Evolutionary conservation across 2,888 invertebrate species (phyloP), one percentile per base, ranked within the genome.

Genomic region (Nyleta sp.): DNA sequence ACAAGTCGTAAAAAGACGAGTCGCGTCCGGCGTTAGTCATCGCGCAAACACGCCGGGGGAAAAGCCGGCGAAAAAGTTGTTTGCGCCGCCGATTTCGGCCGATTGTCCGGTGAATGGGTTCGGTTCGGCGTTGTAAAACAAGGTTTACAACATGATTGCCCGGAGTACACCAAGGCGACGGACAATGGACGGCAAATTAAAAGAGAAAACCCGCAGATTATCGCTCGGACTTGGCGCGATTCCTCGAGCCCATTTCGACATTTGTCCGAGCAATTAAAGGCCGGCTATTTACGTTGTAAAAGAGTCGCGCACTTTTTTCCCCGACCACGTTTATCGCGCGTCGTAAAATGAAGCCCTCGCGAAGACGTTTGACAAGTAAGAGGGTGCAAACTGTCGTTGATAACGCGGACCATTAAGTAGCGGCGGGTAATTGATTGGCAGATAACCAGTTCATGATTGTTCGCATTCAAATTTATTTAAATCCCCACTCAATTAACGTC

Each of bases 1-100:
- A n/a, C n/a, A 22, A 65, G 20, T 42, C 24, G 24, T 53, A 57
- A 28, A 33, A 60, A 38, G 18, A 17, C 40, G 24, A 50, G n/a
- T n/a, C 22, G 50, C 64, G 64, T 64, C 38, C 15, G 17, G 38
- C 38, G 20, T 74, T 53, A 74, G 68, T 75, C 65, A 62, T 40
- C 38, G 24, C 38, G 67, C 44, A 55, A 62, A 68, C 38, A 75
- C 53, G 20, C 55, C 53, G 18, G 35, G 31, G 57, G 76, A 76
- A 76, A 70, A 76, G 40, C 38, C 20, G 52, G 11, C 13, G 68
- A 70, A 64, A 64, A 64, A 70, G 28, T 53, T 55, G 60, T 75
- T 60, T 67, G 74, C 50, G 17, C 52, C 50, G 44, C 40, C 8
- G 55, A 75, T 75, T 75, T 75, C 40, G 62, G 48, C 15, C 33